A percentile compares a stretch with the other conserved stretches of the same genome.
Evolutionary conservation across 2,797 vertebrate species (phyloP).

Genomic region (Sparidentex hasta): DNA sequence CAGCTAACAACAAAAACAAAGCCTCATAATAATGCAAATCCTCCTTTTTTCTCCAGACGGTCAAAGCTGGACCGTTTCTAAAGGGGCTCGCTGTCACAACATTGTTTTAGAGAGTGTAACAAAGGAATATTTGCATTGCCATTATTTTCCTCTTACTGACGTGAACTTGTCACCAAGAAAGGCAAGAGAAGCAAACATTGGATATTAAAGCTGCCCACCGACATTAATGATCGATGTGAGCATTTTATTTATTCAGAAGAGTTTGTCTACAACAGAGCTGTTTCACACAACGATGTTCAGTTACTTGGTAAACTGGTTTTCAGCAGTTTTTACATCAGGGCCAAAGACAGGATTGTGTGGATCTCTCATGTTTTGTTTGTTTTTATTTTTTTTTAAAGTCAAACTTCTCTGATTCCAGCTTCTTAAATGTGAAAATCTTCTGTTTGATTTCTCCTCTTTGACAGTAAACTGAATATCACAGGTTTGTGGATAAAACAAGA

Average conservation of each 20-base stretch:
- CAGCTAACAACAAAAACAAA: slow-evolving; percentile 67
- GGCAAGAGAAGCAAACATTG: not conserved
- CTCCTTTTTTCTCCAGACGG: slow-evolving; percentile 42
- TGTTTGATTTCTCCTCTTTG: too few species aligned
- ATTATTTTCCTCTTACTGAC: slow-evolving; percentile 48
- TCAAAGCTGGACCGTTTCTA: not conserved
- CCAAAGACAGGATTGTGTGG: too few species aligned
- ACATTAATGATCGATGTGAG: slow-evolving; percentile 5
- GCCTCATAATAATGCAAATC: slow-evolving; percentile 62
- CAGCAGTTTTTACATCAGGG: not conserved
- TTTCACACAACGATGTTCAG: not conserved
- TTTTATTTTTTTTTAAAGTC: too few species aligned
- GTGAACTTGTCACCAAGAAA: slow-evolving; percentile 7
- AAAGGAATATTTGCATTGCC: slow-evolving; percentile 36
- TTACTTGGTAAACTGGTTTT: not conserved
- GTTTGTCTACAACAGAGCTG: not conserved
- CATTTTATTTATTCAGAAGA: slow-evolving; percentile 11
- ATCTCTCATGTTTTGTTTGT: too few species aligned
- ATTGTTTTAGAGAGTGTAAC: slow-evolving; percentile 26
- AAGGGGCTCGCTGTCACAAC: slow-evolving; percentile 54
- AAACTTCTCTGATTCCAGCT: too few species aligned
- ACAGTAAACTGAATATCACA: too few species aligned
- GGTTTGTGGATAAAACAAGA: too few species aligned
- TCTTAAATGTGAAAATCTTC: too few species aligned
- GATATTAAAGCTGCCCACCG: not conserved